A percentile compares a stretch with the other conserved stretches of the same genome.
Evolutionary conservation across 2,888 invertebrate species (phyloP).

Genomic region (Trichogramma evanescens): DNA sequence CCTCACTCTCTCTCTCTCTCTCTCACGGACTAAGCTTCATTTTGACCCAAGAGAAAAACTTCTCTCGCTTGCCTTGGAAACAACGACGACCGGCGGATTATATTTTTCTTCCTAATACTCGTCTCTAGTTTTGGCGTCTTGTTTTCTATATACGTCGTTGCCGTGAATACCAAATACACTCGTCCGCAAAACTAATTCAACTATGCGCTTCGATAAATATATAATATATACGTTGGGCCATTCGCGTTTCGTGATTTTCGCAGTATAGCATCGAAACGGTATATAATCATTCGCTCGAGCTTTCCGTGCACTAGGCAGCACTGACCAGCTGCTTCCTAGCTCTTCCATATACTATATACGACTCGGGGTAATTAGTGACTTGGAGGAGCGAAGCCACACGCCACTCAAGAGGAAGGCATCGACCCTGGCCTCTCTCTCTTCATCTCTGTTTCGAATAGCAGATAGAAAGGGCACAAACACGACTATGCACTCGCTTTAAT

Average conservation of each 20-base stretch:
- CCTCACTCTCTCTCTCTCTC: background rate
- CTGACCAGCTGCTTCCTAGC: too few relatives aligned
- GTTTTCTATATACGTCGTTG: background rate
- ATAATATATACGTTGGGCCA: too few relatives aligned
- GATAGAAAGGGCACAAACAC: constrained; percentile 21
- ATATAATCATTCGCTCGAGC: constrained; percentile 1
- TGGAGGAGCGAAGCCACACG: background rate
- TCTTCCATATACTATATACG: too few relatives aligned
- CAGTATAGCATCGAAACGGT: background rate
- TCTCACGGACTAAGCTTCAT: constrained; percentile 3
- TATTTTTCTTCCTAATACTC: background rate
- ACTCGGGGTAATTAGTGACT: constrained; percentile 18
- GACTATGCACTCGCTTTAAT: constrained; percentile 35
- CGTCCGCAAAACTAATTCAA: too few relatives aligned
- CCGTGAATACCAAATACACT: background rate
- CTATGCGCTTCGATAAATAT: too few relatives aligned
- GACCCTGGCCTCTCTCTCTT: background rate
- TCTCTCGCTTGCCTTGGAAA: background rate
- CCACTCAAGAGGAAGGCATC: background rate
- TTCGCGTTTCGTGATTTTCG: background rate
- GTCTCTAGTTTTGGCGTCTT: background rate
- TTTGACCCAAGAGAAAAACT: constrained; percentile 7
- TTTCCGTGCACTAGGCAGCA: too few relatives aligned
- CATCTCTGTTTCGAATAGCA: background rate
- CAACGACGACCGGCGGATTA: constrained; percentile 1